Percentiles rank a stretch among this genome's conserved stretches.
Evolutionary conservation across 2,113 vertebrate species (phyloP).

Genomic region (Epinephelus fuscoguttatus): DNA sequence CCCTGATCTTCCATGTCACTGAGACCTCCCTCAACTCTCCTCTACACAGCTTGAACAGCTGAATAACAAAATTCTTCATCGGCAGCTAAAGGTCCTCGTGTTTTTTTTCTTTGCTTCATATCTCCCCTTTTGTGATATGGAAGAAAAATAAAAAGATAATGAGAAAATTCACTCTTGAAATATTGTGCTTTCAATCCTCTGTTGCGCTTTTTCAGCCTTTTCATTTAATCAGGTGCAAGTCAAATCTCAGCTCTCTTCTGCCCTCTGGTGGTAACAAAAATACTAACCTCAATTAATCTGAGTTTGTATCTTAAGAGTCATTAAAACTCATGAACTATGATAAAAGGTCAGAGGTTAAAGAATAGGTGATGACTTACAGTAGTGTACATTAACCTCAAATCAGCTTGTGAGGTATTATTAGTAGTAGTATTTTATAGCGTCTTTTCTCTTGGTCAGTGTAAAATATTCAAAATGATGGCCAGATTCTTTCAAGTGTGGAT

Average conservation of each 20-base stretch:
- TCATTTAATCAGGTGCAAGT: not conserved
- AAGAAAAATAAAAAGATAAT: not conserved
- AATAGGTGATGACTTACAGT: not conserved
- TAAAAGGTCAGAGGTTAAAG: not conserved
- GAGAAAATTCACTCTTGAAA: not conserved
- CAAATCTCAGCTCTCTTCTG: conserved; percentile 21
- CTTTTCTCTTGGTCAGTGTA: not conserved
- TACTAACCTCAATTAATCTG: not conserved
- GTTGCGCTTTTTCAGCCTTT: not conserved
- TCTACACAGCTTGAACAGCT: not conserved
- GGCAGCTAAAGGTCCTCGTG: too few relatives aligned
- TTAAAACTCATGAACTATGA: not conserved
- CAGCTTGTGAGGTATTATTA: not conserved
- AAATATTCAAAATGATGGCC: not conserved
- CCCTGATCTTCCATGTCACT: not conserved
- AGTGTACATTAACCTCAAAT: not conserved
- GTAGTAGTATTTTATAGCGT: not conserved
- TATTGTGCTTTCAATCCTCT: not conserved
- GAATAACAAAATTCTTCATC: not conserved
- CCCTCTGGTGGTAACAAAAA: conserved; percentile 47
- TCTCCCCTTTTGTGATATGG: not conserved
- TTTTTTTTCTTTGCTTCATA: not conserved
- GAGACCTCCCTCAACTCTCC: not conserved
- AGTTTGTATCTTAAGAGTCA: not conserved
- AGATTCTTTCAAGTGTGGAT: too few relatives aligned